Base-by-base conservation (phyloP, 1,140 invertebrate species). In the Hylyphantes graminicola region DNA sequence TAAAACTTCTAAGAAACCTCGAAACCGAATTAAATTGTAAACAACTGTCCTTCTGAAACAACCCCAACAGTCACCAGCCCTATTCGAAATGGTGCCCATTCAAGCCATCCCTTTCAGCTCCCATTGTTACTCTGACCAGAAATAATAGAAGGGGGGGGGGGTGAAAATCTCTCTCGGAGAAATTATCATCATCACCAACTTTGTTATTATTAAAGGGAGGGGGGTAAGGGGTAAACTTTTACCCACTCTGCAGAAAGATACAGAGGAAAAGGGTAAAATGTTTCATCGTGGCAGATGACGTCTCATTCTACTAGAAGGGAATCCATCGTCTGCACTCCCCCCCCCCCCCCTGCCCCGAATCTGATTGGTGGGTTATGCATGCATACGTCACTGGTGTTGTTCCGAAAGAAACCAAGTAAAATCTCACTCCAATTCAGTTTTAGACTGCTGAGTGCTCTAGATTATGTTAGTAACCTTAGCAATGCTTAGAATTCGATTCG, bases 131-230 rank as follows among this genome's bases (percentile, higher is more conserved):
- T 48, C 59, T 51, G 35, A 64, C 54, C 68, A 81, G 79, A 81
- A 81, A 81, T 81, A 81, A 81, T 81, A 81, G 68, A 81, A 61
- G 68, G 51, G 21, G 11, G 54, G 48, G 67, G 10, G 35, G 79
- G 21, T 50, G 76, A 21, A 54, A 51, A 55, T 13, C 51, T 57
- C 48, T 70, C 64, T 70, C 65, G 55, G 55, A 72, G 72, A 83
- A 83, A 83, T 83, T 72, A 83, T 83, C 80, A 83, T 83, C 77
- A 64, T 57, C 72, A 57, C 57, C 80, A 83, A 83, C 80, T 83
- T 83, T 83, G 80, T 83, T 83, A 83, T 83, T 83, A 83, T 83
- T 83, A 83, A 83, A 83, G 67, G 79, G 63, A 67, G 17, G 54
- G 61, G 59, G n/a, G n/a, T n/a, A n/a, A n/a, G n/a, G 72, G 55